phyloP scores from a whole-genome alignment of 1,140 invertebrate genomes.

The Drosophila rufa region DNA sequence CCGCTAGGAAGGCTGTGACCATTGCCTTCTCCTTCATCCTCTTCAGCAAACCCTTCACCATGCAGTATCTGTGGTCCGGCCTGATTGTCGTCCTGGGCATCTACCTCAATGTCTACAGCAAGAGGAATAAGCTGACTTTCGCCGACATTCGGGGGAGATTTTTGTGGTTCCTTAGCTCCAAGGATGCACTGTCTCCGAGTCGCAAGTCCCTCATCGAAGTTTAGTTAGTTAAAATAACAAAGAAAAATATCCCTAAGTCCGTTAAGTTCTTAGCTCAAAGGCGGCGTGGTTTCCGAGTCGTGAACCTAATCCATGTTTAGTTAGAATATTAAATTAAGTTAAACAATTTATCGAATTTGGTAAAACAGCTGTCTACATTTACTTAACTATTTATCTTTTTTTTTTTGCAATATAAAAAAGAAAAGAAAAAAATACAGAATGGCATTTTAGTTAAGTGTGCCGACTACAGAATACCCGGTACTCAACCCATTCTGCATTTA shows the following conservation, averaged over 20 bases:
- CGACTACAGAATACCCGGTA: neutral
- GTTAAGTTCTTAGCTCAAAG: neutral
- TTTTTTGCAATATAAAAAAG: neutral
- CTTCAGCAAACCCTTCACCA: conserved; percentile 97
- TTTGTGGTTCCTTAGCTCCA: conserved; percentile 32
- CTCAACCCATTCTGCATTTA: neutral
- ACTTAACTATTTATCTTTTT: conserved; percentile 29
- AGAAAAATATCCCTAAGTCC: conserved; percentile 25
- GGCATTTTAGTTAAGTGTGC: neutral
- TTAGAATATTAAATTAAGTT: neutral
- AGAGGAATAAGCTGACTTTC: conserved; percentile 86
- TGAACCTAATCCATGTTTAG: neutral
- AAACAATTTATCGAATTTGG: conserved; percentile 38
- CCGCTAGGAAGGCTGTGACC: conserved; percentile 95
- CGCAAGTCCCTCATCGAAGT: conserved; percentile 79
- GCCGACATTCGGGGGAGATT: conserved; percentile 61
- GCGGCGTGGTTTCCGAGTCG: neutral
- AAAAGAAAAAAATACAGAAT: neutral
- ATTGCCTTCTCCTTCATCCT: conserved; percentile 97
- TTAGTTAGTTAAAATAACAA: conserved; percentile 43
- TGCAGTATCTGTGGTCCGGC: conserved; percentile 97
- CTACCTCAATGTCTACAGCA: conserved; percentile 96
- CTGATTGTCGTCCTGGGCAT: conserved; percentile 94
- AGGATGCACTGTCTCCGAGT: conserved; percentile 43
- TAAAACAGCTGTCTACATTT: conserved; percentile 32